Percentiles rank a stretch among this genome's conserved stretches.
phyloP scores from a whole-genome alignment of 1,140 invertebrate genomes.

The Bicyclus anynana region DNA sequence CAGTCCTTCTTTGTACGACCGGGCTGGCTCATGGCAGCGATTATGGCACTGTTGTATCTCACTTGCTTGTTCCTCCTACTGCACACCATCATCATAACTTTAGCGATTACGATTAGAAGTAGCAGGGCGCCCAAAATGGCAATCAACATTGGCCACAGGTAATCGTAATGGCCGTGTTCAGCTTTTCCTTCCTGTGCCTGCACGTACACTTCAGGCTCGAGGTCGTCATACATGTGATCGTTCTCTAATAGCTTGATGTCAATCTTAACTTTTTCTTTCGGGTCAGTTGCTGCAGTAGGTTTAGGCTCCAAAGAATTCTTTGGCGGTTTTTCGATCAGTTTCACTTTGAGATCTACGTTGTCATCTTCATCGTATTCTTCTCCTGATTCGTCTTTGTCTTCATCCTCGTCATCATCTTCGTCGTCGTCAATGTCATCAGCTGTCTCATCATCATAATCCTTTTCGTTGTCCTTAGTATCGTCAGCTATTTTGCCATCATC shows the following conservation, averaged over 20 bases:
- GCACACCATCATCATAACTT: constrained; percentile 71
- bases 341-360: constrained; percentile 61
- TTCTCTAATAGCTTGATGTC: constrained; percentile 59
- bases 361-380: constrained; percentile 55
- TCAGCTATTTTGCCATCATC: constrained; percentile 63
- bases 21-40: constrained; percentile 62
- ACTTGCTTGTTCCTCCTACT: constrained; percentile 74
- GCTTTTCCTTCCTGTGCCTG: constrained; percentile 49
- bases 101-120: constrained; percentile 71
- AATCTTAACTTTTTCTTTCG: constrained; percentile 65
- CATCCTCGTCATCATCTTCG: constrained; percentile 51
- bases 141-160: constrained; percentile 72
- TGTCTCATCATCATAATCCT: constrained; percentile 39
- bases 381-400: constrained; percentile 43
- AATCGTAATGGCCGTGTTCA: constrained; percentile 70
- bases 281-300: constrained; percentile 27
- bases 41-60: constrained; percentile 76
- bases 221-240: constrained; percentile 50
- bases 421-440: constrained; percentile 43
- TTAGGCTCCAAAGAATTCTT: constrained; percentile 24
- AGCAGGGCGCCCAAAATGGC: constrained; percentile 66
- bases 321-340: constrained; percentile 48
- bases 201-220: constrained; percentile 65
- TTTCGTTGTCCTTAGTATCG: constrained; percentile 41
- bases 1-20: constrained; percentile 73